These are phyloP conservation scores for Mobula hypostoma DNA, from an alignment of 2,113 vertebrate species.

Conservation along the genomic window DNA sequence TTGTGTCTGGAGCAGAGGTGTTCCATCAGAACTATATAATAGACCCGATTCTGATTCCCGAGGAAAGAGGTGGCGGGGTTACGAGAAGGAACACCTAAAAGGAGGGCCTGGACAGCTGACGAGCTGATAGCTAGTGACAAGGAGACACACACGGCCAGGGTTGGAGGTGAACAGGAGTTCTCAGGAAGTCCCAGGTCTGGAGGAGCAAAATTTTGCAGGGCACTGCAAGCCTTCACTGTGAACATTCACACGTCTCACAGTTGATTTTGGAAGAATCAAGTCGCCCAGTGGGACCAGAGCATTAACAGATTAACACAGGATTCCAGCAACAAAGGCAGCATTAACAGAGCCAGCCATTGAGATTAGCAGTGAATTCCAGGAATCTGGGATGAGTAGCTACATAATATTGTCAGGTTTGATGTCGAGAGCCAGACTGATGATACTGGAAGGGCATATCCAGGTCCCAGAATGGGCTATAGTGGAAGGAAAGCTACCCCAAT, in stretches of 20 bases:
- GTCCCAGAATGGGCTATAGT: not conserved
- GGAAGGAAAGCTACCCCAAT: not conserved
- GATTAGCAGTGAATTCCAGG: not conserved
- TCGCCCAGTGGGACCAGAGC: not conserved
- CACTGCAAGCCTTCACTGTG: not conserved
- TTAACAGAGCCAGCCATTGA: not conserved
- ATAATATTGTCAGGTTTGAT: not conserved
- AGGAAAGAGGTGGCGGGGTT: not conserved
- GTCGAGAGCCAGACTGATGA: not conserved
- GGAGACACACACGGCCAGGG: not conserved
- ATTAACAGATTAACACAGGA: not conserved
- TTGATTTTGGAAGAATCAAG: not conserved
- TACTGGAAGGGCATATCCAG: not conserved
- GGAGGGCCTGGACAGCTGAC: not conserved
- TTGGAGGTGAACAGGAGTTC: not conserved
- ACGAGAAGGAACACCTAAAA: not conserved
- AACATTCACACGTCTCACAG: not conserved
- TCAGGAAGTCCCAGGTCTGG: not conserved
- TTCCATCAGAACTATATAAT: too few species aligned
- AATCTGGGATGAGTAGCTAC: not conserved
- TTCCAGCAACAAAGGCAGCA: not conserved
- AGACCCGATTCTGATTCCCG: too few species aligned
- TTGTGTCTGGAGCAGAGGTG: too few species aligned
- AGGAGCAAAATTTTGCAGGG: not conserved
- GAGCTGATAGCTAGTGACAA: not conserved